Percentiles rank a stretch among this genome's conserved stretches.
Evolutionary conservation across 2,888 invertebrate species (phyloP).

Genomic region (Luffia ferchaultella): DNA sequence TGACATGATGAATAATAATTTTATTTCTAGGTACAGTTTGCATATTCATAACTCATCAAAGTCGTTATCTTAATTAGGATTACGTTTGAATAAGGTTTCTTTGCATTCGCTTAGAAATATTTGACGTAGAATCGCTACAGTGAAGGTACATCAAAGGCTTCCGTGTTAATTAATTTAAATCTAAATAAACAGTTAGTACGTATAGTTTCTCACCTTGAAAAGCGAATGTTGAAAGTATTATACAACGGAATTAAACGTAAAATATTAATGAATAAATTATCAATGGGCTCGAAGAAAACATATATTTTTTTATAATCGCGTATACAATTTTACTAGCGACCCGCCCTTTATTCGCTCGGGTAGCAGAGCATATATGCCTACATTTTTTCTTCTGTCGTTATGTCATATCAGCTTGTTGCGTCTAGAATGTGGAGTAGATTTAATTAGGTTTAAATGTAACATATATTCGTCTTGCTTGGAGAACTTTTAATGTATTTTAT

Average conservation of each 20-base stretch:
- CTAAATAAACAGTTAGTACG: not conserved
- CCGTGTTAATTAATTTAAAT: not conserved
- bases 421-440: too few species aligned
- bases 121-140: not conserved
- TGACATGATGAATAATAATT: too few species aligned
- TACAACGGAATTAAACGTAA: not conserved
- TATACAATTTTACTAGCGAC: too few species aligned
- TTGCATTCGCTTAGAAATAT: not conserved
- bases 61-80: not conserved
- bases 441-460: too few species aligned
- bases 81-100: not conserved
- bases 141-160: not conserved
- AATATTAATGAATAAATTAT: not conserved
- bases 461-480: too few species aligned
- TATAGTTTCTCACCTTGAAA: not conserved
- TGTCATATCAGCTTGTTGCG: too few species aligned
- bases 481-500: too few species aligned
- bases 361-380: too few species aligned
- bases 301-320: too few species aligned
- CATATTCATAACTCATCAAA: not conserved
- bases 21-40: too few species aligned
- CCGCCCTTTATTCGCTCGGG: too few species aligned
- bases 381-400: too few species aligned
- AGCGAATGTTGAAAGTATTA: not conserved
- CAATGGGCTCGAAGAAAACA: not conserved